Base-by-base conservation (phyloP, 1,140 invertebrate genomes). In the Bombus cullumanus region DNA sequence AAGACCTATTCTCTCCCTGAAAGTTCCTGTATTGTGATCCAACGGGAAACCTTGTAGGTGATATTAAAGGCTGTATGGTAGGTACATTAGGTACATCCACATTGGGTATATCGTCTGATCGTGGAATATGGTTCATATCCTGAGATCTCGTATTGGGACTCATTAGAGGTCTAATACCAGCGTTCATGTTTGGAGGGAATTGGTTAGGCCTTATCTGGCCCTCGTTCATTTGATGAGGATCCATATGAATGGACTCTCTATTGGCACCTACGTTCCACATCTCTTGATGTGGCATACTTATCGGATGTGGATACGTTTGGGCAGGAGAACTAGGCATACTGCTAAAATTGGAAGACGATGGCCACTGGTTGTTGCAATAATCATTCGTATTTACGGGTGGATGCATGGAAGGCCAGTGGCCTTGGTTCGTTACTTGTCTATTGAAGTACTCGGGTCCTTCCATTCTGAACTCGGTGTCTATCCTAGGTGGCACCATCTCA, bases 11-110 rank as follows among this genome's bases (percentile, higher is more conserved):
- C 13, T 88, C 88, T 22, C 77, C 72, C 12, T 76, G 87, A 79
- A 87, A 92, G 15, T 81, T 68, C 59, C 90, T 86, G 39, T 88
- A 92, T 39, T 83, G 89, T 1, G 81, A 71, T 0, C 88, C 88
- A 18, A 85, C 76, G 18, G 85, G 81, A 73, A 85, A 92, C n/a
- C 66, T 79, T 0, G 78, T 43, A 2, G 89, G 86, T 8, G 87
- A 85, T 12, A 88, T 83, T 43, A 88, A 18, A 31, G 89, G 80
- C 34, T 34, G 71, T 64, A 89, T 81, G 8, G 22, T 68, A 9
- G 81, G 43, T 47, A 81, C 74, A 28, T 37, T 68, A 18, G 80
- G 22, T 12, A 85, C 66, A 28, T 86, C 75, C 1, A 69, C 31
- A 10, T 76, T 82, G 0, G 81, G 39, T 31, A 88, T 69, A 6